Evolutionary conservation across 1,140 invertebrate species (phyloP).

Genomic region (Monochamus saltuarius): DNA sequence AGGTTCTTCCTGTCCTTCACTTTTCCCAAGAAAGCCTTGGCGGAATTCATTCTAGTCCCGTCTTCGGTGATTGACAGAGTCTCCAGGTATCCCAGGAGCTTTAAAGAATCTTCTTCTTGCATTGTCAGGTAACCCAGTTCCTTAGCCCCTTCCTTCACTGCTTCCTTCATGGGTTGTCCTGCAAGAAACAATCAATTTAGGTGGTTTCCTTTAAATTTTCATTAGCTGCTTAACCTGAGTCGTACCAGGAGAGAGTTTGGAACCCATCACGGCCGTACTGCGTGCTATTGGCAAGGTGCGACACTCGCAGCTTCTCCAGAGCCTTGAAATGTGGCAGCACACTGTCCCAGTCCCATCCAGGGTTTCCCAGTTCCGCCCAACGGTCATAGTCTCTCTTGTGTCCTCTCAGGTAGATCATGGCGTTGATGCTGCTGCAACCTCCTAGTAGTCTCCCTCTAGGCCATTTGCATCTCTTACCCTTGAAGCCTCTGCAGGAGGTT

Average conservation of each 20-base stretch:
- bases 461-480: conserved; percentile 37
- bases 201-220: too few species aligned
- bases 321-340: conserved; percentile 32
- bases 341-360: conserved; percentile 34
- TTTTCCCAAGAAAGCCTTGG: conserved; percentile 72
- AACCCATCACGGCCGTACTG: conserved; percentile 62
- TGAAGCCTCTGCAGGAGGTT: conserved; percentile 67
- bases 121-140: conserved; percentile 74
- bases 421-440: conserved; percentile 63
- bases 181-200: conserved; percentile 45
- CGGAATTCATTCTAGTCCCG: conserved; percentile 69
- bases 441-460: conserved; percentile 55
- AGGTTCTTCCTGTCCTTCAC: conserved; percentile 59
- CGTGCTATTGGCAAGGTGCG: conserved; percentile 26
- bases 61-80: conserved; percentile 53
- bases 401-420: conserved; percentile 82
- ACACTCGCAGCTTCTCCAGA: conserved; percentile 65
- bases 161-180: conserved; percentile 72
- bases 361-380: conserved; percentile 35
- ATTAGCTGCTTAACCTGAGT: conserved; percentile 3
- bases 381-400: conserved; percentile 44
- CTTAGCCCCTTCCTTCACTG: conserved; percentile 79
- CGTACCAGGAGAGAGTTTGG: conserved; percentile 61
- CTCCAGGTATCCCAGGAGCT: conserved; percentile 56
- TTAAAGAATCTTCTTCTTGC: conserved; percentile 50